These are phyloP conservation scores for Sorex fumeus DNA, from an alignment of 2,113 vertebrate species.

Conservation along the genomic window DNA sequence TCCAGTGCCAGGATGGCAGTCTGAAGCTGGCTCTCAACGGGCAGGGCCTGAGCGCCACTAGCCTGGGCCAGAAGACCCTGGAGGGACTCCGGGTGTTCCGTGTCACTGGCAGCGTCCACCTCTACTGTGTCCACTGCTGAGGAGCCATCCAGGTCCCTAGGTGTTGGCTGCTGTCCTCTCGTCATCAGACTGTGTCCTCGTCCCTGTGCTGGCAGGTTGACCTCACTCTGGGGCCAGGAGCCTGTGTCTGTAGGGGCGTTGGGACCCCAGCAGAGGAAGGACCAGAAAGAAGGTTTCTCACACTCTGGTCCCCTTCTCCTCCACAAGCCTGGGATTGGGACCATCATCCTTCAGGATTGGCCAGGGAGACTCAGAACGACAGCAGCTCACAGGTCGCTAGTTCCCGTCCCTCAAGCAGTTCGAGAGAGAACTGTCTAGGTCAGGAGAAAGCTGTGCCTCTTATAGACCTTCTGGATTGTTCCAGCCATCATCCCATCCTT, in stretches of 20 bases:
- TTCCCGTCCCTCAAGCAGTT: not conserved
- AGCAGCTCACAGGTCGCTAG: not conserved
- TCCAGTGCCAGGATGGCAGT: conserved; percentile 76
- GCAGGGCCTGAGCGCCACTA: conserved; percentile 70
- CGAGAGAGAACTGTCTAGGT: not conserved
- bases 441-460: not conserved
- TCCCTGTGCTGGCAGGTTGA: accelerated
- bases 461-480: not conserved
- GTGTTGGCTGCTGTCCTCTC: not conserved
- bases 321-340: not conserved
- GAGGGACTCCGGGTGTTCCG: conserved; percentile 76
- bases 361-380: not conserved
- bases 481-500: too few species aligned
- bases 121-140: conserved; percentile 81
- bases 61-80: conserved; percentile 49
- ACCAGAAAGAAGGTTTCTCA: accelerated
- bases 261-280: not conserved
- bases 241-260: not conserved
- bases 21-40: conserved; percentile 84
- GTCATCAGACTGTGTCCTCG: not conserved
- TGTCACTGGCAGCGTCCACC: conserved; percentile 75
- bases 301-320: not conserved
- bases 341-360: not conserved
- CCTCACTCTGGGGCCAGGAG: not conserved
- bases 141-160: too few species aligned